Evolutionary conservation across 2,113 vertebrate species (phyloP).

Genomic region (Hypanus sabinus): DNA sequence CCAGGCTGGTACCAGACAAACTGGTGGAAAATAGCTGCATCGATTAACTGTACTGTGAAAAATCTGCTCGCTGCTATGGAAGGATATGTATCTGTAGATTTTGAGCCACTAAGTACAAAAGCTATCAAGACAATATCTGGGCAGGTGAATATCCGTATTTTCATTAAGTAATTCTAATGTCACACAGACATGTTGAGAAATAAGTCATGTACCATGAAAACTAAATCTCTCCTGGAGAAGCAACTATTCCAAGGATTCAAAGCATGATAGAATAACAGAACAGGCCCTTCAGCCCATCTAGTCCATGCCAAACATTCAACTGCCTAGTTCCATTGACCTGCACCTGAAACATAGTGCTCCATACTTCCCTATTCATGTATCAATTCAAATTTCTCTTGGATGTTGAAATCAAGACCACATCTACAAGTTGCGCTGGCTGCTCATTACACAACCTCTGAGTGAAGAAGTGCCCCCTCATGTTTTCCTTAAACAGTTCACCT

Average conservation of each 20-base stretch:
- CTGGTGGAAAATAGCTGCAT: conserved; percentile 90
- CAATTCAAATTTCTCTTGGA: too few relatives aligned
- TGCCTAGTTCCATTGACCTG: too few relatives aligned
- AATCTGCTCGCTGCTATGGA: conserved; percentile 92
- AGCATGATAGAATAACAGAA: too few relatives aligned
- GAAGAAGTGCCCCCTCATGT: too few relatives aligned
- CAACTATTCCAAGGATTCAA: neutral
- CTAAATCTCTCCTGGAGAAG: neutral
- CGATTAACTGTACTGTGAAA: conserved; percentile 80
- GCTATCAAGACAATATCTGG: conserved; percentile 87
- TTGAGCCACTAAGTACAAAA: conserved; percentile 92
- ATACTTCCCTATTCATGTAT: too few relatives aligned
- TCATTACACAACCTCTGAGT: too few relatives aligned
- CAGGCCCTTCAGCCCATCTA: too few relatives aligned
- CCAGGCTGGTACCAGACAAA: conserved; percentile 94
- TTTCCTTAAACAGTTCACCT: too few relatives aligned
- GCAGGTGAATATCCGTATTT: conserved; percentile 64
- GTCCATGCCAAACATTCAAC: too few relatives aligned
- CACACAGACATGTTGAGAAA: neutral
- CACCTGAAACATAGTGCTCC: too few relatives aligned
- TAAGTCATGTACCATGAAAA: neutral
- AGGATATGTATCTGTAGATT: conserved; percentile 95
- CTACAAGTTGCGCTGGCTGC: too few relatives aligned
- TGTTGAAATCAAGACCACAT: too few relatives aligned
- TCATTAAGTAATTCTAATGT: neutral